phyloP scores from a whole-genome alignment of 2,113 vertebrate genomes.

The Ageneiosus marmoratus region DNA sequence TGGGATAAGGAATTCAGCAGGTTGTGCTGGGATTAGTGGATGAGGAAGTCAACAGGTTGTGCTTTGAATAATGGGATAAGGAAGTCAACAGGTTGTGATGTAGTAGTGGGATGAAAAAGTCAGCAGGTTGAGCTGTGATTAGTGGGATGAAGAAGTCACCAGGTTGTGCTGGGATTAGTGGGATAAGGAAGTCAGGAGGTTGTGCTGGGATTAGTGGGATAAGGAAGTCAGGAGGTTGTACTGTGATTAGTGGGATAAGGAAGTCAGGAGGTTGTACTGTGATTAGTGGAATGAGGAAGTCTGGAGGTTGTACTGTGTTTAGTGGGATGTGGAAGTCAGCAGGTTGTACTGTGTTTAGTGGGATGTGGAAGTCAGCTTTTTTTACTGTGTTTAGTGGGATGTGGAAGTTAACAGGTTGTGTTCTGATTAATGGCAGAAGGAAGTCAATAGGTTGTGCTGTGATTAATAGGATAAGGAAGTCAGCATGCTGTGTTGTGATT shows the following conservation, averaged over 20 bases:
- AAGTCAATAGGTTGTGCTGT: neutral
- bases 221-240: neutral
- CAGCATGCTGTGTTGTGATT: neutral
- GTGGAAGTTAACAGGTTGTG: neutral
- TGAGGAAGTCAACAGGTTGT: neutral
- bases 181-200: neutral
- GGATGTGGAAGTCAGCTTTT: neutral
- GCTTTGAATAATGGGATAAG: neutral
- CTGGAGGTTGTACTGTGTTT: neutral
- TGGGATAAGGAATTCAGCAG: no score
- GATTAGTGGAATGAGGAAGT: neutral
- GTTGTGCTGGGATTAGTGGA: neutral
- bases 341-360: neutral
- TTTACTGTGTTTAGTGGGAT: neutral
- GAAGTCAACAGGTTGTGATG: neutral
- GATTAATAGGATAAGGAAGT: neutral
- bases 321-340: neutral
- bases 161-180: neutral
- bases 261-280: neutral
- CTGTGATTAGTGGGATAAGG: neutral
- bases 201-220: neutral
- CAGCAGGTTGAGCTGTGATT: neutral
- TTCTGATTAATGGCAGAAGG: no score
- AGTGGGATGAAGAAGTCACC: neutral
- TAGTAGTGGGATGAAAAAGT: neutral